Evolutionary conservation across 2,797 vertebrate genomes (phyloP).

Genomic region (Glyptemys insculpta): DNA sequence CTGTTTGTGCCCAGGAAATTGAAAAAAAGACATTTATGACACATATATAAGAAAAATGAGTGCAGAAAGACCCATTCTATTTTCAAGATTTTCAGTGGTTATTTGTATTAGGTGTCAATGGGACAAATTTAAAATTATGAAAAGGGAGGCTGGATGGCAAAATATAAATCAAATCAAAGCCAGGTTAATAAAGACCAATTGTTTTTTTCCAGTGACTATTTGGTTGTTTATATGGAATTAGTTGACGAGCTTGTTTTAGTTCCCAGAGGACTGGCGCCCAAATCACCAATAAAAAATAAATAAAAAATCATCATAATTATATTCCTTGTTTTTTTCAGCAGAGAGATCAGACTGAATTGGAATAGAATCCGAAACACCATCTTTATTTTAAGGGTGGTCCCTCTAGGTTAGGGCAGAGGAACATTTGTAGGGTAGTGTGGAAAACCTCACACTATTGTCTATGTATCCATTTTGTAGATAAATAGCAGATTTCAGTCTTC

Average conservation of each 20-base stretch:
- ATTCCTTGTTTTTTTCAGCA: constrained; percentile 3
- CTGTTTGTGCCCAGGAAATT: neutral
- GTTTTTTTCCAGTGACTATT: neutral
- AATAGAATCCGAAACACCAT: neutral
- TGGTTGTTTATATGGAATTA: neutral
- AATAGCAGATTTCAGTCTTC: neutral
- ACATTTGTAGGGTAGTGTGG: constrained; percentile 2
- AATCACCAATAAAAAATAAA: neutral
- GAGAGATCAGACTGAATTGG: constrained; percentile 5
- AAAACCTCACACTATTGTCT: neutral
- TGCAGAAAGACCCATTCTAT: neutral
- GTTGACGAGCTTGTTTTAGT: neutral
- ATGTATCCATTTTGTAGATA: neutral
- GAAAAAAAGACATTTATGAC: constrained; percentile 21
- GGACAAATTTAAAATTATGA: neutral
- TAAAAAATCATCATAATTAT: constrained; percentile 8
- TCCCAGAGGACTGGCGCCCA: neutral
- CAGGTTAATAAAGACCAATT: neutral
- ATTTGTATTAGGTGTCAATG: neutral
- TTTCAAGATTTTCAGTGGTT: neutral
- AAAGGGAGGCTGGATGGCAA: neutral
- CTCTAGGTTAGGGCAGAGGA: neutral
- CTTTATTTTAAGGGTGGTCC: neutral
- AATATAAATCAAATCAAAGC: neutral
- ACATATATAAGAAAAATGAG: constrained; percentile 10